A percentile compares a stretch with the other conserved stretches of the same genome.
Evolutionary conservation across 2,797 vertebrate genomes (phyloP).

Genomic region (Apodemus agrarius): DNA sequence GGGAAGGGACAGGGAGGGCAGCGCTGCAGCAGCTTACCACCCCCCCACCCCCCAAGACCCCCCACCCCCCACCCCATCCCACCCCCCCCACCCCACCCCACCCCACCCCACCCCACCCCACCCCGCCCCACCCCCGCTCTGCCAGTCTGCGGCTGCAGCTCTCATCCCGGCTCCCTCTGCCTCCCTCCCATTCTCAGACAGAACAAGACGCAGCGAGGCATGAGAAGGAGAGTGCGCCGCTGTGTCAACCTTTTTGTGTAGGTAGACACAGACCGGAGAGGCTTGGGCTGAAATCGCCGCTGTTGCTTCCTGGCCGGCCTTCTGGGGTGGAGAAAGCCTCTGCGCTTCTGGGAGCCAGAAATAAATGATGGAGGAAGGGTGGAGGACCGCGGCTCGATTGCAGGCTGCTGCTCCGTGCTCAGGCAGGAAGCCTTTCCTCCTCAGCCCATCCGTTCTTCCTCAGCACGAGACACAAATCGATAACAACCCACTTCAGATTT

Average conservation of each 20-base stretch:
- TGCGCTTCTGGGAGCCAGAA: not conserved
- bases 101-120: no score
- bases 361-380: not conserved
- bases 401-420: not conserved
- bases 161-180: not conserved
- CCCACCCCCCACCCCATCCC: no score
- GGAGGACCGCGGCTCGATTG: not conserved
- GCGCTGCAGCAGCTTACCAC: not conserved
- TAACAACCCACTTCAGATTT: constrained; percentile 48
- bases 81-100: no score
- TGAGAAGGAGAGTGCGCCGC: not conserved
- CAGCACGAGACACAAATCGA: constrained; percentile 62
- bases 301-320: accelerated
- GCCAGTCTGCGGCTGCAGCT: not conserved
- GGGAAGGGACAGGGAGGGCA: not conserved
- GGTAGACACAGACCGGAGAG: not conserved
- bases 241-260: not conserved
- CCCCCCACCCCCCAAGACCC: no score
- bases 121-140: no score
- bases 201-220: not conserved
- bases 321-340: not conserved
- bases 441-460: constrained; percentile 35
- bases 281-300: not conserved
- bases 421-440: constrained; percentile 15
- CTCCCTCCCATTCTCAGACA: not conserved